Evolutionary conservation across 2,888 invertebrate species (phyloP), one percentile per base, ranked within the genome.

Genomic region (Cyrtodaria siliqua): DNA sequence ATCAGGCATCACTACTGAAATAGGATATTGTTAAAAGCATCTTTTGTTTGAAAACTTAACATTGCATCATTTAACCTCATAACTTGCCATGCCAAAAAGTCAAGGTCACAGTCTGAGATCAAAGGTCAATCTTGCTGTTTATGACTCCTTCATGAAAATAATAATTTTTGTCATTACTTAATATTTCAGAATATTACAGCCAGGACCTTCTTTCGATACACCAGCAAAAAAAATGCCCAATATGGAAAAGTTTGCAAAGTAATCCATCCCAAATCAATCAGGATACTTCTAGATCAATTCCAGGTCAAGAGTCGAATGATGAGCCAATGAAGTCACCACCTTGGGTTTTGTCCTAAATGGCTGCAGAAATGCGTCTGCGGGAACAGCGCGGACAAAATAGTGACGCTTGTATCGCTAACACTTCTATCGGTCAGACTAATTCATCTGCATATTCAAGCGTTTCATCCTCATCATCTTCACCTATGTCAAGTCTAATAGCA

Each of bases 331-430:
- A 38, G 26, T 79, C 79, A 4, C 72, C 75, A 4, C 79, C 79
- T 9, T 75, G 79, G 75, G 42, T 74, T 1, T n/a, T 52, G 14
- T 68, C 74, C 9, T 64, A 62, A 23, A n/a, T 64, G 3, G 79
- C 79, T 20, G 79, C 79, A 40, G 79, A 79, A 29, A 64, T 27
- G 42, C 47, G 79, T 14, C 55, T 79, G 8, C 60, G 75, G n/a
- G 44, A 69, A 18, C 79, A 75, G 33, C 12, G 33, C 33, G 33
- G 33, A 12, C 33, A 4, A 33, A 33, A 4, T n/a, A n/a, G n/a
- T n/a, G n/a, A n/a, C 4, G 4, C 33, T 33, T 33, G 6, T 33
- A 12, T 12, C 12, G 33, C 33, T 33, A 33, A 12, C 33, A 33
- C 6, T 33, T 33, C 33, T 8, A 12, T 33, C 6, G 33, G 12